phyloP scores from a whole-genome alignment of 2,888 invertebrate genomes.

The Caenorhabditis wallacei region DNA sequence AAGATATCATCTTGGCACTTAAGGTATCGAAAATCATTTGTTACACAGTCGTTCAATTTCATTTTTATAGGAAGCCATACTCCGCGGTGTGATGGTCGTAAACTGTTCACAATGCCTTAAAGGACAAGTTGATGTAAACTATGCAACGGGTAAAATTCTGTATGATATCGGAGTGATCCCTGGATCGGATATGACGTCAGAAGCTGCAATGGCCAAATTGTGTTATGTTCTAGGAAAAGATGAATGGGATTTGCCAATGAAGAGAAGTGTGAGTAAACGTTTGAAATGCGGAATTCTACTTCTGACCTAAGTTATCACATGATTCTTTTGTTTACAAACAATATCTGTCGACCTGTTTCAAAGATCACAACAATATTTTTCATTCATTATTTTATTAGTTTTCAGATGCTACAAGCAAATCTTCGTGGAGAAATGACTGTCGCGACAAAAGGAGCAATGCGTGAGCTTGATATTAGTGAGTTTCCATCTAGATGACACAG shows the following conservation, averaged over 20 bases:
- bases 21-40: conserved; percentile 84
- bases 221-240: conserved; percentile 92
- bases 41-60: not conserved
- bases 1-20: conserved; percentile 88
- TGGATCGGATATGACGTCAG: conserved; percentile 94
- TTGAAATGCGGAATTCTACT: not conserved
- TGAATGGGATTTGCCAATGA: conserved; percentile 84
- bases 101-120: conserved; percentile 94
- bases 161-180: conserved; percentile 89
- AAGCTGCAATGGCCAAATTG: conserved; percentile 94
- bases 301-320: no score
- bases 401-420: conserved; percentile 88
- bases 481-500: not conserved
- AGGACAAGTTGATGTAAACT: conserved; percentile 90
- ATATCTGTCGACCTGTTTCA: not conserved
- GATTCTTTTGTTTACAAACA: not conserved
- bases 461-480: conserved; percentile 82
- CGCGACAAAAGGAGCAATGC: conserved; percentile 69
- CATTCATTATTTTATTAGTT: conserved; percentile 13
- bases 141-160: conserved; percentile 91
- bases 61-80: conserved; percentile 74
- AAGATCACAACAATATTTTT: not conserved
- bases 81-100: conserved; percentile 90
- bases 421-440: conserved; percentile 90
- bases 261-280: conserved; percentile 74